A percentile compares a stretch with the other conserved stretches of the same genome.
These are phyloP conservation scores for Caenorhabditis elegans DNA, from an alignment of 1,140 invertebrate genomes.

Conservation along the genomic window DNA sequence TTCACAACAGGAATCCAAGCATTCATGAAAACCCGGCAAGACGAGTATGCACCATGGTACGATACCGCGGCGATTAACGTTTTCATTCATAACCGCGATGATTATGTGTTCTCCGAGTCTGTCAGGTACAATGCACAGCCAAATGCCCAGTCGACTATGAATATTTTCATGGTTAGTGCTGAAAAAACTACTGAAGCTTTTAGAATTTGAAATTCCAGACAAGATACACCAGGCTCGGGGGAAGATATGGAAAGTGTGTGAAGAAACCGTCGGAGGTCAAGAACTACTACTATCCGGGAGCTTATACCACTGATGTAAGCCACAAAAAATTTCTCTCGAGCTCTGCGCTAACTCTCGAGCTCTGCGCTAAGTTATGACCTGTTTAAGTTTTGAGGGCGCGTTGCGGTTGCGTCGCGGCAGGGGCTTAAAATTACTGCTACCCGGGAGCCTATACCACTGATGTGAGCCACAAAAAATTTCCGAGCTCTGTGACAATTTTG, in stretches of 20 bases:
- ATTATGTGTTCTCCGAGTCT: conserved; percentile 42
- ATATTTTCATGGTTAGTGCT: conserved; percentile 3
- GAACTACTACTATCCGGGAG: conserved; percentile 44
- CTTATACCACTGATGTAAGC: conserved; percentile 46
- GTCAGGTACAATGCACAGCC: conserved; percentile 39
- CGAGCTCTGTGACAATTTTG: too few relatives aligned
- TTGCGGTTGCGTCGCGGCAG: too few relatives aligned
- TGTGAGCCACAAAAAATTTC: too few relatives aligned
- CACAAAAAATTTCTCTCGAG: too few relatives aligned
- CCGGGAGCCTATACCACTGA: too few relatives aligned
- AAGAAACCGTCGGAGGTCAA: conserved; percentile 39
- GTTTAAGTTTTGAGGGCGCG: too few relatives aligned
- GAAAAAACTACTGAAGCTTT: background rate
- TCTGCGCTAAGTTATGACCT: too few relatives aligned
- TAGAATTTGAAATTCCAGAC: conserved; percentile 18
- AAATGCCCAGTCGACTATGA: background rate
- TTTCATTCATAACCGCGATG: conserved; percentile 34
- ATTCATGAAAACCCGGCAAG: conserved; percentile 34
- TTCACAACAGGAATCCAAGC: conserved; percentile 44
- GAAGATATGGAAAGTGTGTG: conserved; percentile 47
- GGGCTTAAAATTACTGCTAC: too few relatives aligned
- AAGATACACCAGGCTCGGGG: conserved; percentile 41
- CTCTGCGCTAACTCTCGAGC: too few relatives aligned
- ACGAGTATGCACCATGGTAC: conserved; percentile 49
- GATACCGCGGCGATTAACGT: conserved; percentile 44